phyloP scores from a whole-genome alignment of 2,888 invertebrate species.

The Nemotelus nigrinus region DNA sequence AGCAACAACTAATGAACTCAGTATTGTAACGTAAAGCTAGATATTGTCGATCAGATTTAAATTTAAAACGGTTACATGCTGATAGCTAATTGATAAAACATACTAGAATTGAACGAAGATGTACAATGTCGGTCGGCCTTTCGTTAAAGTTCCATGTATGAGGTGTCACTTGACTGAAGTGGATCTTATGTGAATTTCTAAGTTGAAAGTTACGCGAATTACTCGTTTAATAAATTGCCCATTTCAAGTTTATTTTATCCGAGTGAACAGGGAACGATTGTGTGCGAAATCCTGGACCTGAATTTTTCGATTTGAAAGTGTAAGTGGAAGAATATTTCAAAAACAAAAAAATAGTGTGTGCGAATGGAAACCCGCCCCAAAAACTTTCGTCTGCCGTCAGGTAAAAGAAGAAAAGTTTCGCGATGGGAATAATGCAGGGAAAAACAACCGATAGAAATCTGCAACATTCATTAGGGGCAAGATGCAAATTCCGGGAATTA shows the following conservation, averaged over 20 bases:
- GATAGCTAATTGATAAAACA: not conserved
- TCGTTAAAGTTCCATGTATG: constrained; percentile 49
- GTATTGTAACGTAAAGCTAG: no score
- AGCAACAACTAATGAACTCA: no score
- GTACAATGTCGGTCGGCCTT: constrained; percentile 30
- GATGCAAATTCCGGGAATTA: constrained; percentile 11
- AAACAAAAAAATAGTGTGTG: constrained; percentile 27
- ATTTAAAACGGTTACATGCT: no score
- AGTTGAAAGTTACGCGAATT: constrained; percentile 37
- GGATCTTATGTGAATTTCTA: constrained; percentile 40
- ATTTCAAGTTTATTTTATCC: constrained; percentile 25
- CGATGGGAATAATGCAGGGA: not conserved
- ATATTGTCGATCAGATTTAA: no score
- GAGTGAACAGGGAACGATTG: constrained; percentile 25
- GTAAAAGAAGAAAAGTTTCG: constrained; percentile 18
- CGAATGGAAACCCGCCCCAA: constrained; percentile 36
- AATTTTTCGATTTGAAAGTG: constrained; percentile 24
- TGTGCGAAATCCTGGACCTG: constrained; percentile 6
- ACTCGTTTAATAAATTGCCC: constrained; percentile 17
- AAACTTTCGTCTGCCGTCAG: constrained; percentile 18
- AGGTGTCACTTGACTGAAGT: constrained; percentile 50
- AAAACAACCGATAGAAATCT: not conserved
- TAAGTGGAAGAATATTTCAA: constrained; percentile 24
- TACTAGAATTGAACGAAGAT: constrained; percentile 38
- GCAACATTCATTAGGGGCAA: constrained; percentile 4